phyloP scores from a whole-genome alignment of 2,797 vertebrate species.

The Hyperoplus immaculatus region DNA sequence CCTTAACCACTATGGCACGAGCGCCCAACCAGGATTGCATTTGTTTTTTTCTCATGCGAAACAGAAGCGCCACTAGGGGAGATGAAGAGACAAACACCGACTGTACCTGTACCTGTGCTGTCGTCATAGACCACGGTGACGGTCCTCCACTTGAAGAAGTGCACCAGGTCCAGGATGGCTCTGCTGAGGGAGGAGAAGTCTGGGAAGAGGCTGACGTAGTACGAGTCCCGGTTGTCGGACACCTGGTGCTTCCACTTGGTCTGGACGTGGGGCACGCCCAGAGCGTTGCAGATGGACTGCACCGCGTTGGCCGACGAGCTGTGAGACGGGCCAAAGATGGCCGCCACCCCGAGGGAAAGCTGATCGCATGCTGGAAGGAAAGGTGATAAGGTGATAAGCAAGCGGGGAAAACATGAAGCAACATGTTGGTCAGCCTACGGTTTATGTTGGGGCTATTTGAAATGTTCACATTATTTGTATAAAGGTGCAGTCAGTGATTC shows the following conservation, averaged over 20 bases:
- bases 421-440: neutral
- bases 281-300: constrained; percentile 98
- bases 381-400: neutral
- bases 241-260: constrained; percentile 99
- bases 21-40: no score
- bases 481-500: no score
- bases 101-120: constrained; percentile 94
- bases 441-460: neutral
- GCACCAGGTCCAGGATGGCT: constrained; percentile 98
- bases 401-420: neutral
- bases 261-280: constrained; percentile 98
- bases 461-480: no score
- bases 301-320: constrained; percentile 98
- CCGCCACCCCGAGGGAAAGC: constrained; percentile 97
- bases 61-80: neutral
- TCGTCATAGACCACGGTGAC: constrained; percentile 99
- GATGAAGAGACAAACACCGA: constrained; percentile 61
- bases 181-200: constrained; percentile 98
- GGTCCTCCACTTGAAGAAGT: constrained; percentile 99
- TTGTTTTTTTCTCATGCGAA: constrained; percentile 5
- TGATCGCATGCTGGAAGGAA: constrained; percentile 93
- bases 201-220: constrained; percentile 98
- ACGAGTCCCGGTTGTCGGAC: constrained; percentile 98
- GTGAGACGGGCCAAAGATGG: constrained; percentile 98
- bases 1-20: no score